phyloP scores from a whole-genome alignment of 2,888 invertebrate genomes.

The Watsonalla cultraria region DNA sequence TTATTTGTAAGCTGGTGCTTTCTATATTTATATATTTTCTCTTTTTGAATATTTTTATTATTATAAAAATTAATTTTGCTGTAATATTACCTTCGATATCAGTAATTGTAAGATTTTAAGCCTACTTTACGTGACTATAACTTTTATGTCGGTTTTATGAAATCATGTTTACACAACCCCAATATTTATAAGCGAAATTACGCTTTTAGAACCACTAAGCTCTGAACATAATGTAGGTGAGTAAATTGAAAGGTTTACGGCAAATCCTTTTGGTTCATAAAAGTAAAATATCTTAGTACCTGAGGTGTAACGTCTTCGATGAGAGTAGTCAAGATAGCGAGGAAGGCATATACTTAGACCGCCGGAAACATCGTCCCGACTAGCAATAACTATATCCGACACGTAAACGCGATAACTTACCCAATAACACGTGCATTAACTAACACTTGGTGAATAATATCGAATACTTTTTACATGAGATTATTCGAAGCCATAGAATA shows the following conservation, averaged over 20 bases:
- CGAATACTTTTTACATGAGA: slow-evolving; percentile 8
- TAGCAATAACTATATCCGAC: slow-evolving; percentile 1
- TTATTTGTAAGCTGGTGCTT: too few relatives aligned
- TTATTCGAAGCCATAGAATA: slow-evolving; percentile 11
- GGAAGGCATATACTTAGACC: slow-evolving; percentile 5
- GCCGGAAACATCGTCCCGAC: slow-evolving; percentile 13
- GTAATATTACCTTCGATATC: too few relatives aligned
- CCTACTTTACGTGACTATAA: not conserved
- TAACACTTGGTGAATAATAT: slow-evolving; percentile 5
- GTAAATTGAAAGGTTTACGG: slow-evolving; percentile 25
- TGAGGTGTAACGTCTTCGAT: not conserved
- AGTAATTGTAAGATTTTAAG: not conserved
- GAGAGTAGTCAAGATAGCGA: too few relatives aligned
- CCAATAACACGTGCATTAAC: not conserved
- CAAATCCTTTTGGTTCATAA: slow-evolving; percentile 22
- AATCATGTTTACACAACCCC: slow-evolving; percentile 5
- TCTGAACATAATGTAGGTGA: slow-evolving; percentile 8
- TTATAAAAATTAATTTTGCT: too few relatives aligned
- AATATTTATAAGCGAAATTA: slow-evolving; percentile 20
- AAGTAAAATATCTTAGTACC: not conserved
- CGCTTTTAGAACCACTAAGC: slow-evolving; percentile 17
- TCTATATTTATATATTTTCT: too few relatives aligned
- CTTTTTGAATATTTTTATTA: too few relatives aligned
- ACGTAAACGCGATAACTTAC: not conserved
- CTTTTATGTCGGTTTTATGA: not conserved